Base-by-base conservation (phyloP, 2,113 vertebrate genomes). In the Ctenomys sociabilis region DNA sequence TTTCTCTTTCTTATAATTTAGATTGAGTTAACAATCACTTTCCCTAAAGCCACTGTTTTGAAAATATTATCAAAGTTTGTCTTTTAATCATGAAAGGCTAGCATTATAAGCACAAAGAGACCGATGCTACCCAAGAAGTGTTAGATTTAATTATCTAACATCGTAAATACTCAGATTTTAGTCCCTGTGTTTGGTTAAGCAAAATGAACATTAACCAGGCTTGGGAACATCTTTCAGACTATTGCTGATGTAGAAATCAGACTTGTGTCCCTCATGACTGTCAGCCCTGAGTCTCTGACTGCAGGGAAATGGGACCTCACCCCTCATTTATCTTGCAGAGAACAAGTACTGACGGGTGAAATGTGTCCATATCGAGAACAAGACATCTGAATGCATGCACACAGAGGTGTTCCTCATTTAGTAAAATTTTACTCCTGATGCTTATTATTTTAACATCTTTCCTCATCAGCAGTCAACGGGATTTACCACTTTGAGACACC, bases 21-120 rank as follows among this genome's bases (percentile, higher is more conserved):
- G 12, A 83, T 85, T 93, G 88, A 95, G n/a, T 93, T 17, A 95
- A 70, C 90, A 63, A 30, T 95, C 2, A 78, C 73, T 94, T 88
- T 96, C 49, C 70, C 2, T 83, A 89, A 81, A 82, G 59, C 88
- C 43, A 78, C 88, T 68, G 66, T 16, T 85, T 94, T 49, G n/a
- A 80, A 95, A 78, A 40, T 96, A 92, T 70, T 97, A 70, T 77
- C 59, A 68, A 82, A 49, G 49, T 78, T 30, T 1, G 90, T 96
- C 89, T 97, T 93, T 92, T 84, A 95, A 92, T 94, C 35, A 70
- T 68, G 89, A 57, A 81, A 81, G 54, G 59, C 70, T 82, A 95
- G 66, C 11, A 28, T 0, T 26, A 21, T 1, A 88, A 68, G 77
- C 6, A 57, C 3, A 93, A 90, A 94, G 16, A 43, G n/a, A 97